Evolutionary conservation across 2,113 vertebrate genomes (phyloP).

Genomic region (Pteronura brasiliensis): DNA sequence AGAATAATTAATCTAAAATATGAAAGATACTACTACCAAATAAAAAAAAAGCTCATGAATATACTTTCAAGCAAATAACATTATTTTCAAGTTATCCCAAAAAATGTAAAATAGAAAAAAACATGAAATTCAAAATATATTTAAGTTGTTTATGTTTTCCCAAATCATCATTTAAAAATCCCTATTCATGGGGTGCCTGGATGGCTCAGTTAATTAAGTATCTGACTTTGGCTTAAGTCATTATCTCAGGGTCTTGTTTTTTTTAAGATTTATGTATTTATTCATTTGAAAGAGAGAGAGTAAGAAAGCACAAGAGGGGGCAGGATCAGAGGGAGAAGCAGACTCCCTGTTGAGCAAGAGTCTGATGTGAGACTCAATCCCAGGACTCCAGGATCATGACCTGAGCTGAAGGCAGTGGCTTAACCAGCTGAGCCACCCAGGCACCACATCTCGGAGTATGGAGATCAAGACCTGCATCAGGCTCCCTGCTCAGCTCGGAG

Average conservation of each 20-base stretch:
- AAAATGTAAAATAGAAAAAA: not conserved
- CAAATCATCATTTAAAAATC: not conserved
- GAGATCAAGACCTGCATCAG: not conserved
- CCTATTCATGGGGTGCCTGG: not conserved
- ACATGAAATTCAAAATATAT: not conserved
- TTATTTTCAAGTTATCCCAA: not conserved
- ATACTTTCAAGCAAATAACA: not conserved
- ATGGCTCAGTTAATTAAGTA: not conserved
- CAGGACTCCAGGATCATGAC: no score
- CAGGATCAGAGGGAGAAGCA: no score
- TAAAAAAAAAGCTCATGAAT: not conserved
- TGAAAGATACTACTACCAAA: not conserved
- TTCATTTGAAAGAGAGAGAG: no score
- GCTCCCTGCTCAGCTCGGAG: not conserved
- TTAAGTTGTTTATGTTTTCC: not conserved
- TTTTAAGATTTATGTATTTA: no score
- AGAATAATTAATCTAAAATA: not conserved
- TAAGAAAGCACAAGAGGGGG: no score
- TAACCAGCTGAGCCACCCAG: no score
- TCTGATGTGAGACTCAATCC: no score
- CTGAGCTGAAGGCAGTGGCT: no score
- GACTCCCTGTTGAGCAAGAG: no score
- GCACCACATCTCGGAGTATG: not conserved
- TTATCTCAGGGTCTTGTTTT: not conserved
- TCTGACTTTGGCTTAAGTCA: not conserved